Evolutionary conservation across 2,797 vertebrate genomes (phyloP).

Genomic region (Australoheros facetus): DNA sequence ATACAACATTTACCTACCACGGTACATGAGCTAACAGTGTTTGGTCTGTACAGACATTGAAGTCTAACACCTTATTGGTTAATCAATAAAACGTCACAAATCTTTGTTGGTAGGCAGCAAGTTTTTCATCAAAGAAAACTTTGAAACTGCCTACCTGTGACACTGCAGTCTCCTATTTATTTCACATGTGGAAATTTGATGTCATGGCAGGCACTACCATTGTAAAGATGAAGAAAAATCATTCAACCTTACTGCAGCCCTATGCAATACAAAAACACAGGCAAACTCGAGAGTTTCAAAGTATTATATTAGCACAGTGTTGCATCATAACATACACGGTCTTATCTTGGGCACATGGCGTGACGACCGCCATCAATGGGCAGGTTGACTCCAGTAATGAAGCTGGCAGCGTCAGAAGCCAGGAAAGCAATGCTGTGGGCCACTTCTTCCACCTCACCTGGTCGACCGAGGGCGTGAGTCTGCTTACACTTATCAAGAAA

Average conservation of each 20-base stretch:
- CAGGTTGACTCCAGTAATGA: conserved; percentile 84
- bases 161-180: conserved; percentile 5
- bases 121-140: conserved; percentile 10
- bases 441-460: conserved; percentile 85
- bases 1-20: conserved; percentile 20
- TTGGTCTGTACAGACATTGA: conserved; percentile 39
- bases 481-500: conserved; percentile 81
- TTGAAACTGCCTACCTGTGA: conserved; percentile 29
- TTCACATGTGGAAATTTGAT: conserved; percentile 13
- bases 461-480: conserved; percentile 84
- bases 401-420: conserved; percentile 85
- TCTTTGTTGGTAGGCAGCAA: conserved; percentile 73
- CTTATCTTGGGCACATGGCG: conserved; percentile 85
- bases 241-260: not conserved
- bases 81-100: conserved; percentile 88
- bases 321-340: not conserved
- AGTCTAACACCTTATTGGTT: conserved; percentile 44
- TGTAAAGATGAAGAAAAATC: not conserved
- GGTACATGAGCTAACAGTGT: conserved; percentile 27
- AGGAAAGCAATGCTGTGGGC: conserved; percentile 87
- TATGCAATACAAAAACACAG: conserved; percentile 19
- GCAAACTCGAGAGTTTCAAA: conserved; percentile 5
- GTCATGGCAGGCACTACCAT: not conserved
- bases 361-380: conserved; percentile 86
- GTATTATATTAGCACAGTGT: conserved; percentile 17